Conservation (phyloP, 2,797 vertebrate genomes). For the Sarcoramphus papa region DNA sequence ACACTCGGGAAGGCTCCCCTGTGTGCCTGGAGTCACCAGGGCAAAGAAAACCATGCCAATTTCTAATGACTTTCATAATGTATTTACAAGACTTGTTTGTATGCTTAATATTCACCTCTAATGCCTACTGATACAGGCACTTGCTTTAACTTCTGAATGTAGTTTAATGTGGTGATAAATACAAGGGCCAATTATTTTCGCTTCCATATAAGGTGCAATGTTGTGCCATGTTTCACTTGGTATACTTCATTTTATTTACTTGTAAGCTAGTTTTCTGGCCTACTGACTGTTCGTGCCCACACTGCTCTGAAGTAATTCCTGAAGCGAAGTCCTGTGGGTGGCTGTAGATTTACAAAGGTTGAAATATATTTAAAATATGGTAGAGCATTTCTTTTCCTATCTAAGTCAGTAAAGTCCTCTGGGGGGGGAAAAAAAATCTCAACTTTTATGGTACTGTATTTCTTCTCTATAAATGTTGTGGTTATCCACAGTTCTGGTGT, state of each 20-base stretch:
- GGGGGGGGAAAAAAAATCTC: neutral
- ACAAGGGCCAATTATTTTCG: neutral
- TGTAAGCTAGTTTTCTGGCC: neutral
- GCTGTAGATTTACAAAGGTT: neutral
- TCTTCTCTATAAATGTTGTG: neutral
- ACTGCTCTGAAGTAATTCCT: neutral
- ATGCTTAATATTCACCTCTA: neutral
- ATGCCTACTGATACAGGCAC: fast-evolving
- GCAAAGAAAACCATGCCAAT: fast-evolving
- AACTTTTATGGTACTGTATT: neutral
- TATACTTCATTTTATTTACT: neutral
- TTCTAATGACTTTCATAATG: neutral
- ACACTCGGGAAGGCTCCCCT: fast-evolving
- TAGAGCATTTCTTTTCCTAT: neutral
- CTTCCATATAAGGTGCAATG: neutral
- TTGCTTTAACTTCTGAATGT: neutral
- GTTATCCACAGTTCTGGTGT: neutral
- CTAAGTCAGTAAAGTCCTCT: neutral
- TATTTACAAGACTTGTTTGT: neutral
- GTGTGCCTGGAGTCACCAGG: fast-evolving
- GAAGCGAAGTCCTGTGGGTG: neutral
- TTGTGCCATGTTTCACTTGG: neutral
- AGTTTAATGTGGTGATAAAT: neutral
- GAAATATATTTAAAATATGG: neutral
- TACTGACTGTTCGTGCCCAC: neutral